phyloP scores from a whole-genome alignment of 2,888 invertebrate species.

The Peribatodes rhomboidaria region DNA sequence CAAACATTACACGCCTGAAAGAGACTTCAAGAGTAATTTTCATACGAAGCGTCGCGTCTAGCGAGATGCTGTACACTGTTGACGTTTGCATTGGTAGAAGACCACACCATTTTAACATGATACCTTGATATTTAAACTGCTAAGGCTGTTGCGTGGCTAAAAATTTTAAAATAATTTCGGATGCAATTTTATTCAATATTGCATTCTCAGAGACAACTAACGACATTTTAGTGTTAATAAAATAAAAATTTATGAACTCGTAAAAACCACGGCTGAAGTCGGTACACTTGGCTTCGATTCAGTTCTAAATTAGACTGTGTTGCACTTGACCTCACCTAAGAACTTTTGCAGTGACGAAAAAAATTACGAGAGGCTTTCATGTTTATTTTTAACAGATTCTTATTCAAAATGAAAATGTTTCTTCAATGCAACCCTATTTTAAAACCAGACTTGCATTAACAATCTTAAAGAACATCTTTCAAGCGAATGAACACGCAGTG shows the following conservation, averaged over 20 bases:
- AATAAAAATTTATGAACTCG: slow-evolving; percentile 59
- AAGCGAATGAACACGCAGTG: slow-evolving; percentile 75
- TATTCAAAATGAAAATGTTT: slow-evolving; percentile 27
- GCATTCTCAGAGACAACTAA: slow-evolving; percentile 49
- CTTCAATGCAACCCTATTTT: slow-evolving; percentile 50
- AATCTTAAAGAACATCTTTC: slow-evolving; percentile 60
- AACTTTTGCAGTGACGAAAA: slow-evolving; percentile 60
- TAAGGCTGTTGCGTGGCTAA: neutral
- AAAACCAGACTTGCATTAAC: slow-evolving; percentile 56
- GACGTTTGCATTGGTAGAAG: too few species aligned
- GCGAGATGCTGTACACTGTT: too few species aligned
- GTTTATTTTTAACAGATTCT: neutral
- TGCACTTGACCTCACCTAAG: slow-evolving; percentile 79
- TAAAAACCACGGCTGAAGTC: slow-evolving; percentile 54
- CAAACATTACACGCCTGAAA: too few species aligned
- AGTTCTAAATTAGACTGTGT: slow-evolving; percentile 76
- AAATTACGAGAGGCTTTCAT: neutral
- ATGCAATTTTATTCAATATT: slow-evolving; percentile 47
- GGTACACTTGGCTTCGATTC: slow-evolving; percentile 76
- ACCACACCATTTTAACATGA: neutral
- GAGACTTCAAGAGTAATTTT: too few species aligned
- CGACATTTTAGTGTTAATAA: slow-evolving; percentile 56
- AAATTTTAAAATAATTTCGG: slow-evolving; percentile 30
- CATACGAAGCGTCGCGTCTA: too few species aligned
- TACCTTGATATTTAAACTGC: neutral